phyloP scores from a whole-genome alignment of 2,888 invertebrate species.

The Epistrophe eligans region DNA sequence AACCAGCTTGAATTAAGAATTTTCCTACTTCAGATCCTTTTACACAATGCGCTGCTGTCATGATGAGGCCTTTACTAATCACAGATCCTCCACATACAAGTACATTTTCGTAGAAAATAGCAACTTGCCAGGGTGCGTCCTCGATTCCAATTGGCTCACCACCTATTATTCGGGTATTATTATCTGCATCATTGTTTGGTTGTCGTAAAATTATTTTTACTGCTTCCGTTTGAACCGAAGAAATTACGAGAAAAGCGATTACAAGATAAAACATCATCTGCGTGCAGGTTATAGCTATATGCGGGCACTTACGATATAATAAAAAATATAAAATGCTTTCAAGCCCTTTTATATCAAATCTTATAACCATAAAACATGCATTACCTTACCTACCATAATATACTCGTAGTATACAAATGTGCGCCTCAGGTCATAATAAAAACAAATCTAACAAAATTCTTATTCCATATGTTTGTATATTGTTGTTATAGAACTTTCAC shows the following conservation, averaged over 20 bases:
- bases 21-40: neutral
- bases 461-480: neutral
- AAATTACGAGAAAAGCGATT: slow-evolving; percentile 10
- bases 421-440: slow-evolving; percentile 4
- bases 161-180: slow-evolving; percentile 76
- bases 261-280: slow-evolving; percentile 25
- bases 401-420: neutral
- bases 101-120: slow-evolving; percentile 40
- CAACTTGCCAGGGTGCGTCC: slow-evolving; percentile 77
- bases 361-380: slow-evolving; percentile 19
- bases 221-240: neutral
- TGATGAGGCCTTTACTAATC: slow-evolving; percentile 65
- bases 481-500: slow-evolving; percentile 21
- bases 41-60: slow-evolving; percentile 79
- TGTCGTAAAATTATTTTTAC: slow-evolving; percentile 20
- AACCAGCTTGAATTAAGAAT: slow-evolving; percentile 77
- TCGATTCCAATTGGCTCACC: slow-evolving; percentile 76
- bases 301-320: neutral
- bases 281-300: neutral
- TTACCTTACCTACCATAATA: neutral
- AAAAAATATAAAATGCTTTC: slow-evolving; percentile 12
- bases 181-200: neutral
- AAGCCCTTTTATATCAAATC: slow-evolving; percentile 19
- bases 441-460: slow-evolving; percentile 3
- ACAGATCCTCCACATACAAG: slow-evolving; percentile 78